Evolutionary conservation across 2,113 vertebrate genomes (phyloP), one percentile per base, ranked within the genome.

Genomic region (Clarias batrachus): DNA sequence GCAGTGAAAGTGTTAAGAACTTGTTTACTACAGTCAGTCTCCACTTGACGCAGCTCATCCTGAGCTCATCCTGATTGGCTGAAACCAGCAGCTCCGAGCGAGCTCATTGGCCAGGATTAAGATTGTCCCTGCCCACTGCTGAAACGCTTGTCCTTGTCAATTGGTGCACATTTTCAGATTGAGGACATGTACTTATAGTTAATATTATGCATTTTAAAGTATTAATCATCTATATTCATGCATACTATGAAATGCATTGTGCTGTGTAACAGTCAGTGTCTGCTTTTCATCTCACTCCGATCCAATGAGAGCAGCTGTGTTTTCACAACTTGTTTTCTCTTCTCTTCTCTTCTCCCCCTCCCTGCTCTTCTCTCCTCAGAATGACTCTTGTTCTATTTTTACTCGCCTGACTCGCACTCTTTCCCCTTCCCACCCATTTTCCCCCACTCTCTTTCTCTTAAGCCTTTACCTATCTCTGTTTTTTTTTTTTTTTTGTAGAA

Each of bases 371-470:
- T 88, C 89, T 93, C 90, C 90, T 93, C 91, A 93, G 93, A 95
- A 94, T 94, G 93, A 94, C 93, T 94, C 91, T 90, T 79, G 57
- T 85, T 93, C 94, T 96, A 95, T 96, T 95, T 95, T 95, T 95
- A 95, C 89, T 90, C 88, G 87, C 89, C 92, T 94, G 90, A 93
- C 87, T 88, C 87, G 63, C 89, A 87, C 92, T 93, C 86, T 91
- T 90, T 90, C 92, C 87, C 91, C 81, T 92, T 93, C 93, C 92
- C 93, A 93, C 92, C 92, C 92, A 91, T 93, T 94, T 92, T 83
- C 83, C 84, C 84, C 85, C 84, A 62, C 89, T 86, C 84, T 87
- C 82, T 76, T 81, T 79, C 84, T 84, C 71, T 85, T 71, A 83
- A 70, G 81, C 88, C 77, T 80, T 82, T 65, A 25, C 85, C 89